Evolutionary conservation across 2,888 invertebrate genomes (phyloP), one percentile per base, ranked within the genome.

Genomic region (Oconnorella tubifera): DNA sequence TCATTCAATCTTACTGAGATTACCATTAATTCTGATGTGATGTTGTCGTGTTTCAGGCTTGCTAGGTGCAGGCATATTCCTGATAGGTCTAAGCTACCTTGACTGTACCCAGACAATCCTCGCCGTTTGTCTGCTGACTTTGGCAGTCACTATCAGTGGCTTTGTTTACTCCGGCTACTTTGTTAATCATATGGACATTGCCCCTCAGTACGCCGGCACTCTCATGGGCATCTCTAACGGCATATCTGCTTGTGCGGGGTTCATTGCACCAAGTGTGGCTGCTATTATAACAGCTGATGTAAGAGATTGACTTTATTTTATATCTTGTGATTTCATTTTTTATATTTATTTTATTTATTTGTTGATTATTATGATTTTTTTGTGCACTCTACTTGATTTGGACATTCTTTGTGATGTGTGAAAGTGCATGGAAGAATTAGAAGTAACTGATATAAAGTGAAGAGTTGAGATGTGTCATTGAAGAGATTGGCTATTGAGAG

Each of bases 121-220:
- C 2, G 81, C 79, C 14, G 75, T 81, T 32, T 73, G 68, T 2
- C 69, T 81, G 32, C 73, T 81, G 55, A 73, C 76, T 2, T 63
- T 79, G 3, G 78, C 75, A 23, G 78, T 80, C n/a, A 72, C 77
- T 23, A 59, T 78, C 49, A 76, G 76, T 23, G 80, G 80, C 1
- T 70, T 74, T 51, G 76, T 77, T 64, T 81, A 77, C 73, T 75
- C 77, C 64, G 81, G 82, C 27, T 80, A 73, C 72, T 67, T 79
- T 19, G 77, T 81, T 64, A 82, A 82, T 68, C 80, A 78, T 66
- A 79, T 82, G 69, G 82, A 82, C 70, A 76, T 82, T 62, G 81
- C 80, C 31, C 81, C 82, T 6, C 73, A 74, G 4, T 80, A 75
- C 67, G 80, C 82, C 27, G 81, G 81, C 0, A 77, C 80, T 10